Base-by-base conservation (phyloP, 2,888 invertebrate genomes). In the Drosophila peninsularis region DNA sequence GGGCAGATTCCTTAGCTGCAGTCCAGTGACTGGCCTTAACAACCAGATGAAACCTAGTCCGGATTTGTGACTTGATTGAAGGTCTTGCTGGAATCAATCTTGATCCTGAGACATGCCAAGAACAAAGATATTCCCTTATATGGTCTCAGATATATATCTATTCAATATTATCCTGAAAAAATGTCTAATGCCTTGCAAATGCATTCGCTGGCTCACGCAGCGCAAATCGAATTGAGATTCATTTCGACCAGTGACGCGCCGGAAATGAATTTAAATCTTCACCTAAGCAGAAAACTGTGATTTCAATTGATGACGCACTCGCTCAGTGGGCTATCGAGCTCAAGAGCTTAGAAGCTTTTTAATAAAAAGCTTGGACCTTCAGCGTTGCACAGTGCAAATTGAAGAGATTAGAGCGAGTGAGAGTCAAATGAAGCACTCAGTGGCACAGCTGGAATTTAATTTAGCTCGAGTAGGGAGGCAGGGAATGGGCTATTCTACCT, bases 391-490 rank as follows among this genome's bases (percentile, higher is more conserved):
- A 6, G 24, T 24, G 24, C 14, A 9, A 44, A 14, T n/a, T 7
- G 27, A 45, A n/a, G 30, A 17, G 30, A 47, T 17, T 30, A 21
- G 19, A 24, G n/a, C 3, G 36, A n/a, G n/a, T 11, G 52, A n/a
- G 52, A 37, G 37, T 36, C 36, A 50, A 32, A 34, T 49, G 49
- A 49, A 13, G 19, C 49, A 32, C 36, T 21, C 19, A 21, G 14
- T n/a, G 19, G 13, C 47, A 13, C 30, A 47, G 47, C 47, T 30
- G 37, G 52, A 52, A 52, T 52, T 37, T 52, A 27, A 52, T 52
- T 52, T 52, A 1, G 52, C 24, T 11, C n/a, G 32, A 9, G n/a
- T n/a, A 24, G 32, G 6, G 52, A 5, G 9, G 6, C 21, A 5
- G 3, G 0, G 36, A 6, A 14, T 21, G 36, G 36, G 36, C 14